Evolutionary conservation across 2,113 vertebrate genomes (phyloP).

Genomic region (Erinaceus europaeus): DNA sequence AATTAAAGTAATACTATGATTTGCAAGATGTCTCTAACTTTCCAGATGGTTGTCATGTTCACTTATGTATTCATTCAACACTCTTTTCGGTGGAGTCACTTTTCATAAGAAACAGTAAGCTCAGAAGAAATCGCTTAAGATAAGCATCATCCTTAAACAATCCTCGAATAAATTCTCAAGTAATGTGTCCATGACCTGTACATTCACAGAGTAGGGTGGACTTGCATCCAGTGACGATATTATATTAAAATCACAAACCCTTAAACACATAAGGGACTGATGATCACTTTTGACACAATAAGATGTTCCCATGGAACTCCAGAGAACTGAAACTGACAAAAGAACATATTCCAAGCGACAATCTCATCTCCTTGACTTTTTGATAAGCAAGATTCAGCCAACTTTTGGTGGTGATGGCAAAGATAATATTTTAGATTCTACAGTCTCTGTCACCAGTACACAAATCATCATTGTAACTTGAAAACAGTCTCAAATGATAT

Average conservation of each 20-base stretch:
- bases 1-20: neutral
- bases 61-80: neutral
- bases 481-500: neutral
- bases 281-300: neutral
- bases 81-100: neutral
- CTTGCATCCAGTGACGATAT: neutral
- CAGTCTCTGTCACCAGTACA: neutral
- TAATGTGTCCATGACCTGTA: neutral
- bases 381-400: neutral
- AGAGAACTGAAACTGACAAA: neutral
- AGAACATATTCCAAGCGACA: neutral
- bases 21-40: neutral
- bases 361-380: neutral
- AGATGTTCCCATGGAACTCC: neutral
- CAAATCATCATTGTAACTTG: neutral
- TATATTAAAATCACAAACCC: neutral
- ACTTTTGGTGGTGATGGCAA: neutral
- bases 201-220: neutral
- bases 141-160: neutral
- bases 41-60: neutral
- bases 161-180: neutral
- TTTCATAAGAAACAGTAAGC: neutral
- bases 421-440: neutral
- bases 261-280: neutral
- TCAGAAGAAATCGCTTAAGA: neutral